Evolutionary conservation across 2,888 invertebrate genomes (phyloP).

Genomic region (Parasteatoda lunata): DNA sequence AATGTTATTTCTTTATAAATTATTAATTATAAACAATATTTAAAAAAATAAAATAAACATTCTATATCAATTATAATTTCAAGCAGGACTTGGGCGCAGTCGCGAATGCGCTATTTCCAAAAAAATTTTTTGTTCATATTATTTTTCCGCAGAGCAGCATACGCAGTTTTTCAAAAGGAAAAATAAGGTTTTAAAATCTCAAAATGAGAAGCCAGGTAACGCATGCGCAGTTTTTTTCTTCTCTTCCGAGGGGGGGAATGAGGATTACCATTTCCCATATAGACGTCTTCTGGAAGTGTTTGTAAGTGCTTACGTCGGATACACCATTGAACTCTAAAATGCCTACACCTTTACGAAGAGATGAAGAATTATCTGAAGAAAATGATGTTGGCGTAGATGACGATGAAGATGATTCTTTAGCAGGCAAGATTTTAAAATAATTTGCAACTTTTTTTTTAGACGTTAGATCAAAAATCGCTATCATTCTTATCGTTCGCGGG

Average conservation of each 20-base stretch:
- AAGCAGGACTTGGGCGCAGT: neutral
- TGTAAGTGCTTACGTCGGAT: conserved; percentile 56
- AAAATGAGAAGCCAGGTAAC: conserved; percentile 66
- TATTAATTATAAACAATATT: no score
- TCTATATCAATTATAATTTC: no score
- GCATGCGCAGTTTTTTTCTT: conserved; percentile 68
- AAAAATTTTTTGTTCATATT: conserved; percentile 23
- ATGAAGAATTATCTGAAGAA: conserved; percentile 70
- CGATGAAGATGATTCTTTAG: conserved; percentile 75
- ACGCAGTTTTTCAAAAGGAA: conserved; percentile 58
- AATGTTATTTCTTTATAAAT: no score
- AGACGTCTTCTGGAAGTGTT: conserved; percentile 55
- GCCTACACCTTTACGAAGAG: conserved; percentile 69
- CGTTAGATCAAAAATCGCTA: conserved; percentile 22
- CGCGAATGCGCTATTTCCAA: neutral
- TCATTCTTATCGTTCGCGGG: conserved; percentile 23
- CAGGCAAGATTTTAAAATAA: conserved; percentile 56
- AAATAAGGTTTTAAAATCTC: conserved; percentile 66
- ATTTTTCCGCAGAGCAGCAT: conserved; percentile 27
- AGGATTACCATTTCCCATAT: conserved; percentile 68
- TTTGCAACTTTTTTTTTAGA: conserved; percentile 18
- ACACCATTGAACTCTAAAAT: conserved; percentile 50
- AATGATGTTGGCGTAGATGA: conserved; percentile 69
- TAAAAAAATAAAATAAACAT: no score
- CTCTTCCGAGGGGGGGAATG: conserved; percentile 65